Percentiles rank a stretch among this genome's conserved stretches.
Evolutionary conservation across 2,113 vertebrate species (phyloP).

Genomic region (Megalops atlanticus): DNA sequence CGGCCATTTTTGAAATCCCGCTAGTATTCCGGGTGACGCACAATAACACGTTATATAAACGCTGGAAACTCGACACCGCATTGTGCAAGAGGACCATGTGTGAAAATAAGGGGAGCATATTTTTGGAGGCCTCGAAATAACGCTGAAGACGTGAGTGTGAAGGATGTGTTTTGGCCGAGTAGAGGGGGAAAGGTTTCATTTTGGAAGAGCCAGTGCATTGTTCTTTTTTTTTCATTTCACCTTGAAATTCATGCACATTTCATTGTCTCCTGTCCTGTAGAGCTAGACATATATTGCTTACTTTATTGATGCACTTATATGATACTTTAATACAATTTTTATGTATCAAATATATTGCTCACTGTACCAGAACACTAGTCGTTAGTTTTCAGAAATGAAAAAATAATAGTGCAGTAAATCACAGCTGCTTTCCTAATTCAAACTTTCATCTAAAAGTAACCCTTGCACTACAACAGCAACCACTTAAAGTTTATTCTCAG

Average conservation of each 20-base stretch:
- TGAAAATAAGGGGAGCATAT: conserved; percentile 50
- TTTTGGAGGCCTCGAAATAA: conserved; percentile 47
- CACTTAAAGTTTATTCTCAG: neutral
- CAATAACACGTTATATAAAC: conserved; percentile 50
- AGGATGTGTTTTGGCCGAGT: conserved; percentile 49
- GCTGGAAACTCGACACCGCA: conserved; percentile 48
- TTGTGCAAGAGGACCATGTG: conserved; percentile 50
- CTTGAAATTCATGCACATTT: conserved; percentile 31
- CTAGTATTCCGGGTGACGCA: conserved; percentile 40
- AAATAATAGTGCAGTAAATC: conserved; percentile 1
- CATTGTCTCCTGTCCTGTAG: conserved; percentile 6
- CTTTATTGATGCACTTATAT: neutral
- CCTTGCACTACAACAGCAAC: neutral
- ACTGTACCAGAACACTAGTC: neutral
- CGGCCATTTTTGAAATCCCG: conserved; percentile 32
- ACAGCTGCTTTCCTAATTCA: neutral
- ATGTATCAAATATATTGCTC: neutral
- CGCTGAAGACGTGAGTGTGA: conserved; percentile 37
- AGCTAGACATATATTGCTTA: conserved; percentile 34
- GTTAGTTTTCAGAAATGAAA: neutral
- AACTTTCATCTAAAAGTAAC: neutral
- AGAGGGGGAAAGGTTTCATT: conserved; percentile 45
- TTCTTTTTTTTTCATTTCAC: conserved; percentile 32
- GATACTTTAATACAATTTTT: neutral
- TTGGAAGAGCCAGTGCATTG: conserved; percentile 34